Base-by-base conservation (phyloP, 2,797 vertebrate species). In the Xenops minutus region DNA sequence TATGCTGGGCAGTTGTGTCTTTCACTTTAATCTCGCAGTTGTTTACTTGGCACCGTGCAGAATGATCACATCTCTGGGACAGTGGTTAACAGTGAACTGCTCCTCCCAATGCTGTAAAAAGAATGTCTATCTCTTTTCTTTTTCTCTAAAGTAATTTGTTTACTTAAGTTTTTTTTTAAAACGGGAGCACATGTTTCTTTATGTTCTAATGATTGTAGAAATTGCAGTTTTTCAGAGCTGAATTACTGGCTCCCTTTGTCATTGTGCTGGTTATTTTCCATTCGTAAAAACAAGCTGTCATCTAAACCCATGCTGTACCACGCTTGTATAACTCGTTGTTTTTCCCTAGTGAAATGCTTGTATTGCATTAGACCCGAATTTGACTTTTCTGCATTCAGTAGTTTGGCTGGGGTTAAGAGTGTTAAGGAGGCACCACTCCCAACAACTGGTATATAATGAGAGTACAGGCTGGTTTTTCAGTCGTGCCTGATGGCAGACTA, bases 251-350 rank as follows among this genome's bases (percentile, higher is more conserved):
- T 62, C 30, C 24, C 49, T 89, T 85, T 82, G 67, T 83, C 48
- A 32, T 78, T 78, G 54, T 89, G 79, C 82, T 89, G 32, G 62
- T 84, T 94, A 44, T 95, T 96, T 94, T 92, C 88, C 76, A 36
- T 92, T 76, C 0, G 30, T 71, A 59, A 94, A 90, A 96, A 61
- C 66, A 88, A 89, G 73, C 67, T 93, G 85, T 91, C 83, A 75
- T 84, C 76, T 92, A 91, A 84, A 39, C 83, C 46, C 15, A 2
- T 51, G 41, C 74, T 49, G 22, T 64, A 54, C 67, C 72, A 43
- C 5, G 14, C 62, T 88, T 91, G 51, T 82, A 17, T 71, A 89
- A 84, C 76, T 66, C 36, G n/a, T 78, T 92, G 76, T 44, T 95
- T 96, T 92, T 78, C 85, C 39, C 82, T 56, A 43, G 54, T 52